Evolutionary conservation across 2,797 vertebrate species (phyloP), one percentile per base, ranked within the genome.

Genomic region (Galago senegalensis): DNA sequence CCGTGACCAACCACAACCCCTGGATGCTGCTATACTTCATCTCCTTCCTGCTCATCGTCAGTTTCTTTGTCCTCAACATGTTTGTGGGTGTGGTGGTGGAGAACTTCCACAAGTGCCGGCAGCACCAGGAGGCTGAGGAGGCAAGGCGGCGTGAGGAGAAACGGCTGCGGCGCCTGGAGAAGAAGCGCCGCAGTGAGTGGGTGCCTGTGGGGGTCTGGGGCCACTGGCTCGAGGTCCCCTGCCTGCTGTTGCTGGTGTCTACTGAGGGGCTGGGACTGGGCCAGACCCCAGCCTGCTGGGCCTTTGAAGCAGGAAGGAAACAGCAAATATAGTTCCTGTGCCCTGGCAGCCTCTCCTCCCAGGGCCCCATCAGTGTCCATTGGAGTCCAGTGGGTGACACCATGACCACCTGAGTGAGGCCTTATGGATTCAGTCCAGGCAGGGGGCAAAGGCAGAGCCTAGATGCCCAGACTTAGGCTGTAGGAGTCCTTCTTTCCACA

Each of bases 21-120:
- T 99, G 99, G 99, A 99, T 99, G 99, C 98, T 99, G 96, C 98
- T 99, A 31, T 99, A 99, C 98, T 99, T 99, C 98, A 99, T 99
- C 98, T 99, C 99, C 93, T 99, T 99, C 98, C 99, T 99, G 96
- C 99, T 99, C 95, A 99, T 99, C 18, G 99, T 99, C 98, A 99
- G 99, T 97, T 99, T 99, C 98, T 99, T 99, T 81, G 99, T 99
- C 95, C 99, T 99, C 97, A 99, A 99, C 98, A 99, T 99, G 99
- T 99, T 99, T 0, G 99, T 99, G 98, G 99, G 99, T 0, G 99
- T 99, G 76, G 99, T 99, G 85, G 99, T 99, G 94, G 99, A 99
- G 98, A 99, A 99, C 97, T 99, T 99, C 98, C 99, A 99, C 98
- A 99, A 99, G 98, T 99, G 99, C 98, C 98, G 99, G 43, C 99